These are phyloP conservation scores for Pundamilia nyererei DNA, from an alignment of 2,113 vertebrate genomes.

Conservation along the genomic window DNA sequence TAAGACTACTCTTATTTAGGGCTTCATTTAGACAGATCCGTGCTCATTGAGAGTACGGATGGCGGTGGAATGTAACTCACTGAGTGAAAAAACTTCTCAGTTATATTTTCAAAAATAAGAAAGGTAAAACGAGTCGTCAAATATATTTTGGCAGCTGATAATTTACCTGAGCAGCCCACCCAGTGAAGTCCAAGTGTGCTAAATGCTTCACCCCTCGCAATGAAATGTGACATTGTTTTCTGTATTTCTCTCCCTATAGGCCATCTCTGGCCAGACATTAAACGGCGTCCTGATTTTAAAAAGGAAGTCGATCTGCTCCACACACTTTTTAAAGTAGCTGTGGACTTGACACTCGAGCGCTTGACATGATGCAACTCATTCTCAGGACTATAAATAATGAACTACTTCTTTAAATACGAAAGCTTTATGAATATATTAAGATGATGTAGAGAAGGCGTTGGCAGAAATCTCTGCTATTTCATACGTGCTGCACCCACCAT, in stretches of 20 bases:
- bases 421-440: constrained; percentile 27
- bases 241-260: background rate
- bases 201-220: rapidly evolving
- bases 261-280: background rate
- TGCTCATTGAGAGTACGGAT: background rate
- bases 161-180: background rate
- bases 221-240: background rate
- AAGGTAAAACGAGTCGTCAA: background rate
- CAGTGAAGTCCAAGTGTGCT: background rate
- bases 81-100: background rate
- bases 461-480: constrained; percentile 5
- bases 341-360: background rate
- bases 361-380: background rate
- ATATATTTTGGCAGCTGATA: background rate
- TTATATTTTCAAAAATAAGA: background rate
- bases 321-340: background rate
- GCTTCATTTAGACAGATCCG: constrained; percentile 26
- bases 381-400: constrained; percentile 39
- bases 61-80: background rate
- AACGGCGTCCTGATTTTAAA: background rate
- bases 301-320: background rate
- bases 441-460: background rate
- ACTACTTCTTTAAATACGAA: constrained; percentile 47
- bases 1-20: constrained; percentile 42
- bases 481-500: background rate